Percentiles rank a stretch among this genome's conserved stretches.
phyloP scores from a whole-genome alignment of 2,888 invertebrate genomes.

The Junonia oenone region DNA sequence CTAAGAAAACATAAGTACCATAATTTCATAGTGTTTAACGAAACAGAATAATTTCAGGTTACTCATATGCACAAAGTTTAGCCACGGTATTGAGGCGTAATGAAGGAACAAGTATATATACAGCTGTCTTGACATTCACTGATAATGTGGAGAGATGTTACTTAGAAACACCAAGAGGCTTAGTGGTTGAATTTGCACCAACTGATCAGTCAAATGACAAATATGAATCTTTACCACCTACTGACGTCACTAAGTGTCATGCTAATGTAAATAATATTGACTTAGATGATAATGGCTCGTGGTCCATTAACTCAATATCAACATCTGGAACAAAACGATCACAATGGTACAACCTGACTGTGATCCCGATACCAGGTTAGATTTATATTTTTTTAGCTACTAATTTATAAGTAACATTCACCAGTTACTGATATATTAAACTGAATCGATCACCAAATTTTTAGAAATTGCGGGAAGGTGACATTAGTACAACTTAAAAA shows the following conservation, averaged over 20 bases:
- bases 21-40: neutral
- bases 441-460: neutral
- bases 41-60: constrained; percentile 12
- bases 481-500: neutral
- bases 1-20: no score
- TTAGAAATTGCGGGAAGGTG: neutral
- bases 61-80: neutral
- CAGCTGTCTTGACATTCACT: constrained; percentile 19
- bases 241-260: constrained; percentile 22
- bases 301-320: constrained; percentile 30
- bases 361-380: constrained; percentile 26
- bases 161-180: constrained; percentile 28
- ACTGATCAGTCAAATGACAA: constrained; percentile 31
- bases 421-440: no score
- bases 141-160: constrained; percentile 30
- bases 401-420: no score
- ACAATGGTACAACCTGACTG: constrained; percentile 28
- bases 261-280: constrained; percentile 29
- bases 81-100: constrained; percentile 3
- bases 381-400: no score
- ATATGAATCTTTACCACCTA: constrained; percentile 19
- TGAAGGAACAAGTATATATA: constrained; percentile 27
- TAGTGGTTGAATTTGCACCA: constrained; percentile 34
- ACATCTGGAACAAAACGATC: neutral
- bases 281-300: constrained; percentile 34